A percentile compares a stretch with the other conserved stretches of the same genome.
phyloP scores from a whole-genome alignment of 2,113 vertebrate species.

The Spilogale gracilis region DNA sequence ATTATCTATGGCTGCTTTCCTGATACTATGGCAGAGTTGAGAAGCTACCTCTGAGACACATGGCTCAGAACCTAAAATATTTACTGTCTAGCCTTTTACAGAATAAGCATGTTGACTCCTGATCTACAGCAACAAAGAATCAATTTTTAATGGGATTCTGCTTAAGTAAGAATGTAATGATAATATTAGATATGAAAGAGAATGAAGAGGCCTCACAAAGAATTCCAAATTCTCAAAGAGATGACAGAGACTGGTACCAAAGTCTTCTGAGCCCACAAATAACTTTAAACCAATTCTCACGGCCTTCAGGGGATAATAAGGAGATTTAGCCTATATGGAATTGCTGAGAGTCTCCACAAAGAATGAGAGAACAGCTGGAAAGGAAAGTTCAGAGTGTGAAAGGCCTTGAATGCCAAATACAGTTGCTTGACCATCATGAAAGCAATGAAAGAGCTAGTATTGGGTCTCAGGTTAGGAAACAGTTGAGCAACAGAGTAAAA shows the following conservation, averaged over 20 bases:
- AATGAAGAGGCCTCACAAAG: neutral
- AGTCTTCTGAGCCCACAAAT: neutral
- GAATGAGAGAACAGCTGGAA: conserved; percentile 47
- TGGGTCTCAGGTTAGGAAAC: neutral
- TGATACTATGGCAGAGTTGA: conserved; percentile 5
- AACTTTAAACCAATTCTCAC: neutral
- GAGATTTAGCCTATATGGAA: neutral
- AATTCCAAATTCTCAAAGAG: conserved; percentile 47
- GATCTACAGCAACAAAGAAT: conserved; percentile 14
- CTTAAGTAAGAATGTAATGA: conserved; percentile 36
- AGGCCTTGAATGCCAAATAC: neutral
- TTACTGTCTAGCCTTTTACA: neutral
- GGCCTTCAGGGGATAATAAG: neutral
- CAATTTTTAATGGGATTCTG: conserved; percentile 6
- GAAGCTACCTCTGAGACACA: neutral
- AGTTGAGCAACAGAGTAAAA: neutral
- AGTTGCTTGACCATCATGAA: conserved; percentile 20
- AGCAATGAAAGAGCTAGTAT: neutral
- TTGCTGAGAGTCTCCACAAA: neutral
- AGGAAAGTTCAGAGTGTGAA: conserved; percentile 25
- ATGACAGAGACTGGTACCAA: neutral
- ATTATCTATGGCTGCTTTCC: neutral
- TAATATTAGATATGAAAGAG: conserved; percentile 12
- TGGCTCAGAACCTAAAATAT: conserved; percentile 44
- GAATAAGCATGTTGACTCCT: neutral